Evolutionary conservation across 92 coral and sea anemone genomes (phyloP), one percentile per base, ranked within the genome.

Genomic region (Phenganax stokvisi): DNA sequence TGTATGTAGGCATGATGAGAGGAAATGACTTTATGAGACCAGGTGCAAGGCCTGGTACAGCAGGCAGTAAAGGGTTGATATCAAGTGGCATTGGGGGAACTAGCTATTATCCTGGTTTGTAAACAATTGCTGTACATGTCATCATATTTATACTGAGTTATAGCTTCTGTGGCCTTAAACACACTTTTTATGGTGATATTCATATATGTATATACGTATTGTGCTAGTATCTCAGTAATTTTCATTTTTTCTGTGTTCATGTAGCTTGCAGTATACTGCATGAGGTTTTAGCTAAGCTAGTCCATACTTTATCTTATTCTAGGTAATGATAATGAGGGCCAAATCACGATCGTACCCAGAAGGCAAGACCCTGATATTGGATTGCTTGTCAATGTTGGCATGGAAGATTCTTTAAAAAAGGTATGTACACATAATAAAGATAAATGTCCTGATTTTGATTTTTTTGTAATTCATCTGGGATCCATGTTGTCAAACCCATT

Each of bases 1-100:
- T 74, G 55, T 78, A 90, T 74, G 55, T 78, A 90, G 98, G 97
- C 12, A 92, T 94, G 94, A 93, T 94, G 61, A 91, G 92, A 86
- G 97, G 97, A 10, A 94, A 89, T 86, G 98, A 92, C 61, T 87
- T 91, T 85, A 91, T 89, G 3, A 81, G 98, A 30, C 97, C 98
- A 74, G 83, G 87, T 52, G 90, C 97, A 20, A 86, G 97, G 68
- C 96, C 90, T 58, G 79, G 90, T 17, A 76, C 82, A 15, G 76
- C 85, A 16, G 80, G 80, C 72, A 97, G 92, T 68, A 90, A 92
- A 80, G 84, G 87, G 3, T 87, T 92, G 25, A 79, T 94, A 10
- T 91, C 89, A 52, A 80, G 84, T 74, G 84, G 84, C 10, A 59
- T 81, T 56, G 92, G 92, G 56, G 92, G 87, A 71, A 91, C 97